These are phyloP conservation scores for Varecia variegata DNA, from an alignment of 2,797 vertebrate species.

Conservation along the genomic window DNA sequence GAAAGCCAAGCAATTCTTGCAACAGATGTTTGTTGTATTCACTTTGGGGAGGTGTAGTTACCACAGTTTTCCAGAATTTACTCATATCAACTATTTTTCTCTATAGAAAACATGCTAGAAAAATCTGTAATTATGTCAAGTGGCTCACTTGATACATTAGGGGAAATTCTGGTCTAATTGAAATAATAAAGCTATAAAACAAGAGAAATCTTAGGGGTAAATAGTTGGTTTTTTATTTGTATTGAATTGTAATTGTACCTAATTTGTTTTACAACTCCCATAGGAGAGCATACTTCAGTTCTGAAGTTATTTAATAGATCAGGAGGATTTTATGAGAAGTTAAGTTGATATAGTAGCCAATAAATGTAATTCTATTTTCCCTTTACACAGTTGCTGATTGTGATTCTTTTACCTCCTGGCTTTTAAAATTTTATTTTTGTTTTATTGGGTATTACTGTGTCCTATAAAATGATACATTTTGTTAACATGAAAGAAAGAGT, in stretches of 20 bases:
- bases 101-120: conserved; percentile 37
- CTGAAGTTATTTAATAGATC: conserved; percentile 71
- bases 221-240: conserved; percentile 61
- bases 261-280: conserved; percentile 70
- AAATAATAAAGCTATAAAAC: conserved; percentile 48
- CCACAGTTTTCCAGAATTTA: conserved; percentile 75
- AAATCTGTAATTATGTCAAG: conserved; percentile 35
- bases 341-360: conserved; percentile 65
- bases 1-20: conserved; percentile 78
- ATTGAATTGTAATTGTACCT: conserved; percentile 69
- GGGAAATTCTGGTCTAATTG: conserved; percentile 45
- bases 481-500: conserved; percentile 20
- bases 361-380: conserved; percentile 64
- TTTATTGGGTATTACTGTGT: background rate
- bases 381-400: background rate
- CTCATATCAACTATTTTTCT: conserved; percentile 59
- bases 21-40: conserved; percentile 83
- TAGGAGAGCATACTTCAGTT: conserved; percentile 65
- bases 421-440: conserved; percentile 33
- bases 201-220: conserved; percentile 51
- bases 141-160: conserved; percentile 15
- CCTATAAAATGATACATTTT: conserved; percentile 47
- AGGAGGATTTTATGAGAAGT: conserved; percentile 66
- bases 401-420: background rate
- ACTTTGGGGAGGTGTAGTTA: conserved; percentile 72